Conservation (phyloP, 2,797 vertebrate species). For the Caiman crocodilus region DNA sequence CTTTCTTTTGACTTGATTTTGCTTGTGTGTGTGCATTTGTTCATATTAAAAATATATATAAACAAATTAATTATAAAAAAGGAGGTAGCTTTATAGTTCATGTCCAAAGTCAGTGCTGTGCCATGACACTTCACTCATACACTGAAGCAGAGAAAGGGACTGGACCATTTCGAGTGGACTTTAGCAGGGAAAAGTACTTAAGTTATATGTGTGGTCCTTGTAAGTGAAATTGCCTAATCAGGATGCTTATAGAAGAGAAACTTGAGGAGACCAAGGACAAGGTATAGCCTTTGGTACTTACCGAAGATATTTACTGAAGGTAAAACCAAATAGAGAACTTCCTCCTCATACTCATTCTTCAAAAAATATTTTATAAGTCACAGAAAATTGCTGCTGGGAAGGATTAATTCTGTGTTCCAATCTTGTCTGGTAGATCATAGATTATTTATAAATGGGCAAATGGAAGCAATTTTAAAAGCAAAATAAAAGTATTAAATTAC, state of each 20-base stretch:
- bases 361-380: not conserved
- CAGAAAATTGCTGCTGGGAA: not conserved
- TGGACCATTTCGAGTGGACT: not conserved
- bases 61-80: constrained; percentile 41
- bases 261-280: constrained; percentile 7
- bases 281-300: too few species aligned
- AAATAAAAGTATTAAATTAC: not conserved
- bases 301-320: too few species aligned
- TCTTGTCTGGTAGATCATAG: too few species aligned
- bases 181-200: not conserved
- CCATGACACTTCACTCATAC: not conserved
- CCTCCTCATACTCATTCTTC: not conserved
- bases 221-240: not conserved
- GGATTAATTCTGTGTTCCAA: too few species aligned
- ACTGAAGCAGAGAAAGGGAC: not conserved
- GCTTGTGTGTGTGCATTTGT: constrained; percentile 2
- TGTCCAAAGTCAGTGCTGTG: not conserved
- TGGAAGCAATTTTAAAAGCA: too few species aligned
- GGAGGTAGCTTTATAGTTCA: not conserved
- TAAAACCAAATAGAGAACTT: too few species aligned
- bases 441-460: too few species aligned
- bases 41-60: constrained; percentile 18
- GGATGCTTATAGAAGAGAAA: not conserved
- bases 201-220: not conserved
- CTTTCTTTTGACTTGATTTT: constrained; percentile 57